Evolutionary conservation across 2,888 invertebrate species (phyloP).

Genomic region (Tipula lateralis): DNA sequence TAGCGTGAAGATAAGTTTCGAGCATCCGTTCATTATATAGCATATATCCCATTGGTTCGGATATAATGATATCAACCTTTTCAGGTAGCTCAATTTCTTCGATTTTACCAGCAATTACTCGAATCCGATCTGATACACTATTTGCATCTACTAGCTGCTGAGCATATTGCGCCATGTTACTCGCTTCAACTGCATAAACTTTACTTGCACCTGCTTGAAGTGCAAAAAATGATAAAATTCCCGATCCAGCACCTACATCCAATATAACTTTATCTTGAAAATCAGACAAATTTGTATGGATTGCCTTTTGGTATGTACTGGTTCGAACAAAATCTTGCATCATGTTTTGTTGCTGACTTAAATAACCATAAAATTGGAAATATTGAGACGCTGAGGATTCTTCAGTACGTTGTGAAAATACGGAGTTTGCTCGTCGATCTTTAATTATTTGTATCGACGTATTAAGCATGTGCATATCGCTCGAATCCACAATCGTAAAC

Average conservation of each 20-base stretch:
- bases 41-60: slow-evolving; percentile 99
- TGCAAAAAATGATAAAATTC: slow-evolving; percentile 97
- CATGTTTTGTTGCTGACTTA: slow-evolving; percentile 99
- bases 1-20: slow-evolving; percentile 96
- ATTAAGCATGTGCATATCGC: slow-evolving; percentile 41
- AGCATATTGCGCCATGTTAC: slow-evolving; percentile 96
- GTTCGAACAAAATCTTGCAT: slow-evolving; percentile 99
- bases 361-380: slow-evolving; percentile 98
- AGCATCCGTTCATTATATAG: slow-evolving; percentile 98
- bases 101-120: slow-evolving; percentile 94
- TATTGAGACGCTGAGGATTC: slow-evolving; percentile 98
- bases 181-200: slow-evolving; percentile 99
- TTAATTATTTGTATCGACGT: slow-evolving; percentile 35
- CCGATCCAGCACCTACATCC: slow-evolving; percentile 98
- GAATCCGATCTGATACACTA: slow-evolving; percentile 78
- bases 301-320: slow-evolving; percentile 96
- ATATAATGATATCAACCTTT: slow-evolving; percentile 93
- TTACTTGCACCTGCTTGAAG: slow-evolving; percentile 94
- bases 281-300: slow-evolving; percentile 86
- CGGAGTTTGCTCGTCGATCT: slow-evolving; percentile 57
- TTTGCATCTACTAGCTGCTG: slow-evolving; percentile 86
- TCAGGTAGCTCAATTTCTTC: slow-evolving; percentile 97
- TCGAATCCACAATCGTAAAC: not conserved
- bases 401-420: slow-evolving; percentile 93
- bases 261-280: slow-evolving; percentile 88